Conservation (phyloP, 2,888 invertebrate genomes). For the Monopis laevigella region DNA sequence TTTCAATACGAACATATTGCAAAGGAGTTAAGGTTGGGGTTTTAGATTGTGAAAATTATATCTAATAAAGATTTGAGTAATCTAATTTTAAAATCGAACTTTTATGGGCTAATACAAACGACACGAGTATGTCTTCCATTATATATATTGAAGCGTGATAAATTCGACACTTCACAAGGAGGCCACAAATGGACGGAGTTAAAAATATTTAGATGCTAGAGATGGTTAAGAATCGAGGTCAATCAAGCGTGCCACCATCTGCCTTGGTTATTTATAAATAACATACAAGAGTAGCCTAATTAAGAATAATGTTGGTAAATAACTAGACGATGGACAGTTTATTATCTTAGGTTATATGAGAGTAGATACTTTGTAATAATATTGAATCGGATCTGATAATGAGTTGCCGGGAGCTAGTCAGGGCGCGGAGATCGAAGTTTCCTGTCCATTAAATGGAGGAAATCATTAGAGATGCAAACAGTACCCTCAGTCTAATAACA, state of each 20-base stretch:
- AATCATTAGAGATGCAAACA: slow-evolving; percentile 48
- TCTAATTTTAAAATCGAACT: no score
- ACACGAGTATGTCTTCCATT: no score
- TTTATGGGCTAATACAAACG: no score
- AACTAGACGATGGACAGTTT: no score
- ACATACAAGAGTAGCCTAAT: no score
- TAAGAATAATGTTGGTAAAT: no score
- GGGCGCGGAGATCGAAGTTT: slow-evolving; percentile 25
- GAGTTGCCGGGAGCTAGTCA: background rate
- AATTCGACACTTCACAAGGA: background rate
- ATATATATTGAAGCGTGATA: background rate
- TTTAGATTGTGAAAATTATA: no score
- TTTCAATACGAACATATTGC: background rate
- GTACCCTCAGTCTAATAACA: slow-evolving; percentile 45
- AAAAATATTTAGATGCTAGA: slow-evolving; percentile 48
- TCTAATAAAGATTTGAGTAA: no score
- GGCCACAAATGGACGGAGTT: slow-evolving; percentile 32
- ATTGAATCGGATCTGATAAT: no score
- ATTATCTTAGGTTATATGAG: no score
- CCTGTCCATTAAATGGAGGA: slow-evolving; percentile 45
- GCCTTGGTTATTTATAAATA: slow-evolving; percentile 60
- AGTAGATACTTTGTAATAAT: no score
- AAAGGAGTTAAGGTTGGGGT: background rate
- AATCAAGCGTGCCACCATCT: slow-evolving; percentile 64
- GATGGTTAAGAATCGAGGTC: slow-evolving; percentile 56